Evolutionary conservation across 2,888 invertebrate genomes (phyloP).

Genomic region (Ernsta delagoae): DNA sequence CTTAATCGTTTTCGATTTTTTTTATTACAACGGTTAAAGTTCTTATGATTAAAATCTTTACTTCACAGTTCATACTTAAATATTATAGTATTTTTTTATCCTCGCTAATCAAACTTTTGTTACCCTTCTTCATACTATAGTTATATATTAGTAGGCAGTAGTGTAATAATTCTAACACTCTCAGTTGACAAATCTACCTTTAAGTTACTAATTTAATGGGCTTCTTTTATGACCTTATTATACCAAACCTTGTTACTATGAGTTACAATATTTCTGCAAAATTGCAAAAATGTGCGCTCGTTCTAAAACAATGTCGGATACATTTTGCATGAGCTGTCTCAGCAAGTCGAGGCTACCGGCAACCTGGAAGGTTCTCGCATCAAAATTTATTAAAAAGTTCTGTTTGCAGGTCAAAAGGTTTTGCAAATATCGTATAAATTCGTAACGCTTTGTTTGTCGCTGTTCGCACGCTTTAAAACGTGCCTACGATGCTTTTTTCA

Average conservation of each 20-base stretch:
- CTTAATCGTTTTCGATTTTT: too few species aligned
- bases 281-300: slow-evolving; percentile 40
- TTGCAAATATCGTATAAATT: slow-evolving; percentile 38
- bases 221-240: background rate
- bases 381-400: slow-evolving; percentile 56
- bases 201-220: background rate
- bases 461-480: background rate
- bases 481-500: background rate
- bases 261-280: slow-evolving; percentile 4
- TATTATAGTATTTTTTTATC: too few species aligned
- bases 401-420: slow-evolving; percentile 43
- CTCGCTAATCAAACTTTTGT: too few species aligned
- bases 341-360: slow-evolving; percentile 52
- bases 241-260: background rate
- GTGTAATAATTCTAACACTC: too few species aligned
- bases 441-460: background rate
- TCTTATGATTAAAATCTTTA: too few species aligned
- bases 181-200: background rate
- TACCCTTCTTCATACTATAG: too few species aligned
- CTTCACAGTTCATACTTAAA: too few species aligned
- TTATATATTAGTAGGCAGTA: too few species aligned
- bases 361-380: slow-evolving; percentile 56
- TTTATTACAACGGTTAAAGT: too few species aligned
- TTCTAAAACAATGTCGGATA: slow-evolving; percentile 54
- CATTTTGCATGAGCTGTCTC: slow-evolving; percentile 66